Base-by-base conservation (phyloP, 2,113 vertebrate species). In the Dunckerocampus dactyliophorus region DNA sequence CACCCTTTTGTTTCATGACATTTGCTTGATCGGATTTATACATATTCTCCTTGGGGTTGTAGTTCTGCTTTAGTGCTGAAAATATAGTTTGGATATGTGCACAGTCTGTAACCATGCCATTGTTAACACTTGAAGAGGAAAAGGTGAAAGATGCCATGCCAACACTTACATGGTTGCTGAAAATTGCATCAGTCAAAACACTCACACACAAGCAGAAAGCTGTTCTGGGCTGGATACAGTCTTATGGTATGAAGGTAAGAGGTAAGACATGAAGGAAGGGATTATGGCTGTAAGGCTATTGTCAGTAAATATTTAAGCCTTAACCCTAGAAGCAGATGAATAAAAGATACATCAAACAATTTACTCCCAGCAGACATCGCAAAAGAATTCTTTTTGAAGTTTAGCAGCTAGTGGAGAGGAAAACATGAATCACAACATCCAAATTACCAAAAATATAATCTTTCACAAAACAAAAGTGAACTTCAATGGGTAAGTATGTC, bases 1-100 rank as follows among this genome's bases (percentile, higher is more conserved):
- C 46, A 58, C 58, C 75, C 34, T 28, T 6, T 65, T 50, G 21
- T 19, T 31, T 65, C 1, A 1, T 51, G 50, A 67, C 19, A 57
- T 3, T 67, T 69, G 67, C 31, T 19, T 47, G 17, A 16, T 16
- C 12, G 46, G 19, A 42, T 56, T 39, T 20, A 21, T 56, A 39
- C n/a, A n/a, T 24, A 48, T 58, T 37, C 7, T 39, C 34, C 17
- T 39, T 11, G 37, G 34, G 3, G 31, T 14, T 42, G 10, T 20
- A 1, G 54, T 20, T 56, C 6, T 5, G 19, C 16, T 56, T 42
- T 20, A 42, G 6, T 3, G 12, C 6, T 39, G 34, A 12, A 42
- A 16, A 15, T 56, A 20, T 21, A 19, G 13, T 42, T 56, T 21
- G 13, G n/a, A 20, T 15, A 8, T 42, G 37, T 37, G 13, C 8